Base-by-base conservation (phyloP, 2,888 invertebrate genomes). In the Chrysolina oricalcia region DNA sequence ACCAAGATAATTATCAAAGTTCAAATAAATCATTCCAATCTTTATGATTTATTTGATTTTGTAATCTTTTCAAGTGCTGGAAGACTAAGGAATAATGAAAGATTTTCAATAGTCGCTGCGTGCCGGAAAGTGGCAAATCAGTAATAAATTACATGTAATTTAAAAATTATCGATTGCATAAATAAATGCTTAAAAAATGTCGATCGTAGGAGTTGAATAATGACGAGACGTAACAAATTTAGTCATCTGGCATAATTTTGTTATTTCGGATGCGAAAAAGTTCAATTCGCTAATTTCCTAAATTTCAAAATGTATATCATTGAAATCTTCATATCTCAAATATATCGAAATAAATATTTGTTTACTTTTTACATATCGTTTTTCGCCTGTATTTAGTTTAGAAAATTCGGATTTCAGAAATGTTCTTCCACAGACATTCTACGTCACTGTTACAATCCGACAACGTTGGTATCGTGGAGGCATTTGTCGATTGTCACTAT, bases 31-130 rank as follows among this genome's bases (percentile, higher is more conserved):
- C 53, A 21, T 53, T 53, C 5, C 0, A 53, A 53, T 23, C 11
- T 21, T 35, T 35, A 35, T 53, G 53, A 53, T 53, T 53, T 53
- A 53, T 53, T 53, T 53, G 53, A 53, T 53, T 19, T 53, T 53
- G 21, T 21, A 53, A 53, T 53, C 21, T 21, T 9, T 21, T 53
- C 11, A 53, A 15, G 21, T 21, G 3, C 11, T 21, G 53, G 21
- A 4, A 10, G 5, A 21, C 19, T 53, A 21, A 3, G 15, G 21
- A 53, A 21, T 21, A 53, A 11, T 21, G 11, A 53, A 53, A 53
- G 11, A 53, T 53, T 53, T 21, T 21, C 21, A 53, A 19, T 21
- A 53, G 53, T 19, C 19, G 53, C 21, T 53, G 21, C 53, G 21
- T 53, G 53, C 17, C 21, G 53, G 53, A 53, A 53, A 53, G 21